Evolutionary conservation across 2,113 vertebrate genomes (phyloP).

Genomic region (Muntiacus muntjak): DNA sequence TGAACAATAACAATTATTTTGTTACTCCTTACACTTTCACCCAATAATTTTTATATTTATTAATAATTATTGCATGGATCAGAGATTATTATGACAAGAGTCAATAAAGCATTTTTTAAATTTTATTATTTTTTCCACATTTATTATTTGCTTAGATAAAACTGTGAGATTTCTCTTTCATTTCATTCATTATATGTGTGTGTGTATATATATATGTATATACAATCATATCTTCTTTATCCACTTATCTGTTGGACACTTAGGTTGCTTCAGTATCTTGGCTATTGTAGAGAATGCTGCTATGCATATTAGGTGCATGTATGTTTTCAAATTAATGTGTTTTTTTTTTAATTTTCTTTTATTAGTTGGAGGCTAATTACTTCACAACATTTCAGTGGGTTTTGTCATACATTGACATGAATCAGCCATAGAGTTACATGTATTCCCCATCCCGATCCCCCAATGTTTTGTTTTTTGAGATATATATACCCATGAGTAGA

Average conservation of each 20-base stretch:
- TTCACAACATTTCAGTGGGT: too few species aligned
- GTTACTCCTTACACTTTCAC: not conserved
- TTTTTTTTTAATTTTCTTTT: too few species aligned
- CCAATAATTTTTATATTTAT: not conserved
- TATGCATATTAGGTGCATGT: not conserved
- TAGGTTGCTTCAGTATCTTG: not conserved
- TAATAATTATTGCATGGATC: not conserved
- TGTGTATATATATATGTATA: not conserved
- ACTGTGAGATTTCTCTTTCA: not conserved
- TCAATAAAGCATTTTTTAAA: not conserved
- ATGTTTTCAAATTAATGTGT: not conserved
- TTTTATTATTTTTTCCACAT: not conserved
- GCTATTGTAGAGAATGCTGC: not conserved
- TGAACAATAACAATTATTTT: not conserved
- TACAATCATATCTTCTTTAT: not conserved
- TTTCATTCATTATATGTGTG: not conserved
- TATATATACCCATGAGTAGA: not conserved
- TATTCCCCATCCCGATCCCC: too few species aligned
- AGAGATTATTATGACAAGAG: not conserved
- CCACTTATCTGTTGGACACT: not conserved
- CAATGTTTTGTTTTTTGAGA: not conserved
- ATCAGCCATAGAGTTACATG: too few species aligned
- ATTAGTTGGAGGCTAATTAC: too few species aligned
- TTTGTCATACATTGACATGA: too few species aligned
- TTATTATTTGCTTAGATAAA: not conserved